Conservation (phyloP, 2,113 vertebrate species). For the Macroglossus sobrinus region DNA sequence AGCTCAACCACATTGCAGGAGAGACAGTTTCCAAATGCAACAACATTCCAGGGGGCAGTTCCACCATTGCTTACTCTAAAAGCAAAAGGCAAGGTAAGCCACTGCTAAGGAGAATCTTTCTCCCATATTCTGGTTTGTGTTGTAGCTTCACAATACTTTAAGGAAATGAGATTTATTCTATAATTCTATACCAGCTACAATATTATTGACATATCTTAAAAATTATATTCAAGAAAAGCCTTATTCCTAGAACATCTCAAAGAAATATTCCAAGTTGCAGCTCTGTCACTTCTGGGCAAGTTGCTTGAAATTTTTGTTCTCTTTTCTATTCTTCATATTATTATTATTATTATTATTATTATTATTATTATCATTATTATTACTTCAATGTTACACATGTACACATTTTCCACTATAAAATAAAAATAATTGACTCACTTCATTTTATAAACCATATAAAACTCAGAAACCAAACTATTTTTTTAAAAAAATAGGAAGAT, state of each 20-base stretch:
- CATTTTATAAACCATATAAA: constrained; percentile 4
- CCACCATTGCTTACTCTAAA: too few relatives aligned
- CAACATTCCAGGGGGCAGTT: too few relatives aligned
- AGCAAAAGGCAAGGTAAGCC: neutral
- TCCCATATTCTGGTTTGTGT: neutral
- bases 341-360: neutral
- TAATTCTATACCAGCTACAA: neutral
- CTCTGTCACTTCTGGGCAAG: neutral
- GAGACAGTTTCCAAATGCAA: too few relatives aligned
- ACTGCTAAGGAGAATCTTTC: neutral
- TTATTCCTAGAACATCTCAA: neutral
- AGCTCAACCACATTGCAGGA: too few relatives aligned
- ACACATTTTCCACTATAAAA: neutral
- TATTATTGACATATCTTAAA: constrained; percentile 18
- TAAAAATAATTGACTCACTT: neutral
- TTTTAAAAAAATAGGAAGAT: neutral
- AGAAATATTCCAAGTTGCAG: neutral
- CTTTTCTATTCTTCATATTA: neutral
- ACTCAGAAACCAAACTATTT: neutral
- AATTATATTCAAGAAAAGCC: neutral
- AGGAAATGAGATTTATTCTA: neutral
- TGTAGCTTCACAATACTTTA: neutral
- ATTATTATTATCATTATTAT: neutral
- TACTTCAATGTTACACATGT: neutral
- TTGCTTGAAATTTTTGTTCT: neutral